These are phyloP conservation scores for Clarias gariepinus DNA, from an alignment of 2,113 vertebrate species.

Conservation along the genomic window DNA sequence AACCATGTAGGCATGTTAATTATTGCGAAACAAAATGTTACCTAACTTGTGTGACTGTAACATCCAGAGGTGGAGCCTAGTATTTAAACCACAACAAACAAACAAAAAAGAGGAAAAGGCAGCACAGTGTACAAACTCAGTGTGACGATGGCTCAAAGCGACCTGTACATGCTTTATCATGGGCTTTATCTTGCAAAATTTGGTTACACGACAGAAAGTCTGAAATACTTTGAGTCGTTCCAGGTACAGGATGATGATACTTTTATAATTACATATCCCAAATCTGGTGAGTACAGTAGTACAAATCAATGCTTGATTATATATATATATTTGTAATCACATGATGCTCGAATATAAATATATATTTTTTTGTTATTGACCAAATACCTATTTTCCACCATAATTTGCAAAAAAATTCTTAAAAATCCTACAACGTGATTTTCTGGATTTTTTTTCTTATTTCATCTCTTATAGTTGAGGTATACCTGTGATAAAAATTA, in stretches of 20 bases:
- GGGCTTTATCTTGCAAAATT: background rate
- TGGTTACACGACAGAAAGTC: slow-evolving; percentile 50
- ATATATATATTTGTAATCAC: no score
- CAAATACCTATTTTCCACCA: no score
- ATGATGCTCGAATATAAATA: no score
- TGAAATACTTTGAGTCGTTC: slow-evolving; percentile 65
- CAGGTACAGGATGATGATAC: slow-evolving; percentile 67
- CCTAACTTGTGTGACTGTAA: background rate
- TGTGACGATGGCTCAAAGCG: background rate
- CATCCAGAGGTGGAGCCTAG: background rate
- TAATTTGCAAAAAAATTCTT: no score
- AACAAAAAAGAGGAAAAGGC: background rate
- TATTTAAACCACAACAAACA: background rate
- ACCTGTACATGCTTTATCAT: background rate
- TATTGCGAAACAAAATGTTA: no score
- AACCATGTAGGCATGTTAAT: no score
- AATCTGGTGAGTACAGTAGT: slow-evolving; percentile 63
- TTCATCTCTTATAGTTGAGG: no score
- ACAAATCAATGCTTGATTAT: no score
- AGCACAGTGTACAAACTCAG: background rate
- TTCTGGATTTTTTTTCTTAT: no score
- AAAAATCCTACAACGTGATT: no score
- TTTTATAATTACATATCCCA: slow-evolving; percentile 72
- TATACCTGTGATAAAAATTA: no score
- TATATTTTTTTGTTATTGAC: no score